phyloP scores from a whole-genome alignment of 2,113 vertebrate species.

The Nothobranchius furzeri region DNA sequence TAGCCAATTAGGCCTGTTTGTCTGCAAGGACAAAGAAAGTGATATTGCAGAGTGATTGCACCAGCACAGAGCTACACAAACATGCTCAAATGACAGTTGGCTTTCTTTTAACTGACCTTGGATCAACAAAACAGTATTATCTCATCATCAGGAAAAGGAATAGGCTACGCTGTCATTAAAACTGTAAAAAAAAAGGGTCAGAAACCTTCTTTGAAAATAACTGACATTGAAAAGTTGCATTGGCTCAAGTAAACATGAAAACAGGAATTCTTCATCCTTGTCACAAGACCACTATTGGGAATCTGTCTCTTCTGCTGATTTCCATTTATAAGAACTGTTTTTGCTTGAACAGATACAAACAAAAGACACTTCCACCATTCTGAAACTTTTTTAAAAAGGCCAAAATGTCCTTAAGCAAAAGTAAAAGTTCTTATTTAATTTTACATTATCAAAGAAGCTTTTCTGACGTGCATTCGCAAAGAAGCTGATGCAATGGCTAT shows the following conservation, averaged over 20 bases:
- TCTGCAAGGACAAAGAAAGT: conserved; percentile 72
- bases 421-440: neutral
- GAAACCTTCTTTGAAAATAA: neutral
- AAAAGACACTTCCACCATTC: neutral
- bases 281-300: neutral
- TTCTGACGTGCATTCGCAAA: neutral
- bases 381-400: neutral
- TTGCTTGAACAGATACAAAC: neutral
- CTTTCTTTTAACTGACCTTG: conserved; percentile 8
- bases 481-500: neutral
- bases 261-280: neutral
- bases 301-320: neutral
- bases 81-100: conserved; percentile 69
- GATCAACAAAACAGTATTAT: neutral
- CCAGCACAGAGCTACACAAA: conserved; percentile 62
- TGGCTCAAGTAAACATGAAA: neutral
- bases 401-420: neutral
- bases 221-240: neutral
- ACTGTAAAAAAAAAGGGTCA: neutral
- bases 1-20: conserved; percentile 76
- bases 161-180: neutral
- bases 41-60: conserved; percentile 76
- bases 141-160: neutral
- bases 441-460: neutral
- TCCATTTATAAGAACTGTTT: neutral